Base-by-base conservation (phyloP, 2,797 vertebrate genomes). In the Ctenopoma kingsleyae region DNA sequence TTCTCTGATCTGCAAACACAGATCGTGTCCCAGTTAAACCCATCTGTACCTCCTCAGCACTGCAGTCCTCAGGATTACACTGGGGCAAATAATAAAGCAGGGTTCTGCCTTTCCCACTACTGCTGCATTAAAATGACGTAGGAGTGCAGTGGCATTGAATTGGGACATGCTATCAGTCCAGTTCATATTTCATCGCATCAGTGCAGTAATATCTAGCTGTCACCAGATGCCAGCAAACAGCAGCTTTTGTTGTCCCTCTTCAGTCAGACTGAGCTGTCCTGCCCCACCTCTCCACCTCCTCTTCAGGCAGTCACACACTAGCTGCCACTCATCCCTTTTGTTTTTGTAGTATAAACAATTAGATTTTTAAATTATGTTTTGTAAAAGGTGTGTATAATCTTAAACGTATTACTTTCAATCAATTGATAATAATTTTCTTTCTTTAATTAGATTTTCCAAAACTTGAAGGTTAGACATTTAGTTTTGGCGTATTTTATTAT, bases 371-470 rank as follows among this genome's bases (percentile, higher is more conserved):
- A 68, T 90, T 86, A 87, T 77, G 76, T 84, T 88, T 83, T 82
- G 76, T 87, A 66, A 86, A 90, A 91, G 89, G 74, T 91, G 89
- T 94, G 88, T 84, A 88, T 90, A 91, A 68, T 91, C 71, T 81
- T 90, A 74, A 76, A 70, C 67, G 32, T 87, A 20, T 85, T 81
- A 22, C 52, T 85, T 88, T 91, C 63, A 77, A 17, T 78, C 17
- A 76, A 69, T 78, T 47, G 55, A 88, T 89, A 55, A 67, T 84
- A 22, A 58, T 72, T 78, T 59, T 53, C 15, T 61, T 62, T 58
- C 30, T 65, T 58, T 73, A 67, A 71, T 77, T 92, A 90, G 90
- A 83, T 84, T 88, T 85, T 81, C 84, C 81, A 80, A 91, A 78
- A 90, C 76, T 91, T 91, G 85, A 92, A 91, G 55, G 63, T 89